phyloP scores from a whole-genome alignment of 2,797 vertebrate genomes.

The Oreonectes daqikongensis region DNA sequence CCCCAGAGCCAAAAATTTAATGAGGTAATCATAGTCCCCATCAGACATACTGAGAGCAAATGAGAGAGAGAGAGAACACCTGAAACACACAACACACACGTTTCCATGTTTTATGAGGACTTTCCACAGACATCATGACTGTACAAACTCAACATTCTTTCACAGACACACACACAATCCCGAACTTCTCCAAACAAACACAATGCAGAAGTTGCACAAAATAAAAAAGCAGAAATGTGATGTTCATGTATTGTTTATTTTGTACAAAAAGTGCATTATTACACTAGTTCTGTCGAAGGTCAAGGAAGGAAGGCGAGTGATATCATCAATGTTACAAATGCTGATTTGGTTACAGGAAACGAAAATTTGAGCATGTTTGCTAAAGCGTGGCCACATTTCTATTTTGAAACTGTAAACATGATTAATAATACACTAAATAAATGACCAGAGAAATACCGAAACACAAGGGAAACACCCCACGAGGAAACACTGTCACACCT shows the following conservation, averaged over 20 bases:
- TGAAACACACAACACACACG: constrained; percentile 54
- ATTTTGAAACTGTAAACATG: neutral
- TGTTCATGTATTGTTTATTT: too few relatives aligned
- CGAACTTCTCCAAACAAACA: too few relatives aligned
- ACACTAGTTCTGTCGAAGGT: neutral
- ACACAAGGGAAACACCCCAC: neutral
- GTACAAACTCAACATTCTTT: too few relatives aligned
- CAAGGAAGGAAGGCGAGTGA: neutral
- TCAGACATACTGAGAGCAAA: constrained; percentile 90
- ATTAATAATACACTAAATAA: neutral
- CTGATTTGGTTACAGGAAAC: constrained; percentile 62
- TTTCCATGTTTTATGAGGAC: neutral
- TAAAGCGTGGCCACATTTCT: neutral
- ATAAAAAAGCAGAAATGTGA: too few relatives aligned
- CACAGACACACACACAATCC: too few relatives aligned
- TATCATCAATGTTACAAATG: constrained; percentile 5
- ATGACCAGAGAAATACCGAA: neutral
- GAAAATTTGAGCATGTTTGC: constrained; percentile 1
- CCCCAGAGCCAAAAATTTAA: constrained; percentile 97
- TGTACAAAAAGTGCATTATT: neutral
- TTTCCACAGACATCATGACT: too few relatives aligned
- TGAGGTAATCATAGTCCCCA: constrained; percentile 99
- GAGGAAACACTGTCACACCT: neutral
- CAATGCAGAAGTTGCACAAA: too few relatives aligned
- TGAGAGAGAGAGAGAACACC: constrained; percentile 67